Conservation (phyloP, 2,113 vertebrate species). For the Ceuthmochares aereus region DNA sequence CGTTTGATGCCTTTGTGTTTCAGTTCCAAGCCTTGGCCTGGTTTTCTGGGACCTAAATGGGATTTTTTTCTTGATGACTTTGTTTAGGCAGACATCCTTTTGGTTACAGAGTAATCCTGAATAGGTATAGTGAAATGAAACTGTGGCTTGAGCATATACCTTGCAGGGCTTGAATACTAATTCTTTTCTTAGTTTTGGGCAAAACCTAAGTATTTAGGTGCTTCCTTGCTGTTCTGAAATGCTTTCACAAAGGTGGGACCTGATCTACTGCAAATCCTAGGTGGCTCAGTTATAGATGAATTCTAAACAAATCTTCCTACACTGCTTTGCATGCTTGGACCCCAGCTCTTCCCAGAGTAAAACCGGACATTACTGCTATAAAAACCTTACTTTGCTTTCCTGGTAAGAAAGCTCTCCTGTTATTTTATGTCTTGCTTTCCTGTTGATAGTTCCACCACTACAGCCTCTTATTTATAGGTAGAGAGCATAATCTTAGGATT, state of each 20-base stretch:
- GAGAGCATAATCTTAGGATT: neutral
- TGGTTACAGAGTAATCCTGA: neutral
- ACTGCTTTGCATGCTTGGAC: neutral
- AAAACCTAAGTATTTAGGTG: neutral
- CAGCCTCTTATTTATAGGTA: neutral
- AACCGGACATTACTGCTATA: rapidly evolving
- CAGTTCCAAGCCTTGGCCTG: neutral
- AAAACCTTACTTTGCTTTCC: neutral
- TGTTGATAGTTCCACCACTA: neutral
- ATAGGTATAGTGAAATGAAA: neutral
- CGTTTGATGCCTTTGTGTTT: neutral
- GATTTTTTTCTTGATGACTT: neutral
- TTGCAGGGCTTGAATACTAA: neutral
- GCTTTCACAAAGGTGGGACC: neutral
- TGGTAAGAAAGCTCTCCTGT: neutral
- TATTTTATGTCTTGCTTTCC: neutral
- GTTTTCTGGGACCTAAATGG: neutral
- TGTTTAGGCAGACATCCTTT: neutral
- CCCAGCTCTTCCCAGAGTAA: neutral
- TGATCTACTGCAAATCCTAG: neutral
- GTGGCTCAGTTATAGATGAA: neutral
- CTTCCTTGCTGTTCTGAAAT: neutral
- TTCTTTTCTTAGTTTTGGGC: neutral
- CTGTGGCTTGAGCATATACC: neutral
- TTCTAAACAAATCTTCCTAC: neutral